Evolutionary conservation across 92 coral and sea anemone species (phyloP).

Genomic region (Paragorgia papillata): DNA sequence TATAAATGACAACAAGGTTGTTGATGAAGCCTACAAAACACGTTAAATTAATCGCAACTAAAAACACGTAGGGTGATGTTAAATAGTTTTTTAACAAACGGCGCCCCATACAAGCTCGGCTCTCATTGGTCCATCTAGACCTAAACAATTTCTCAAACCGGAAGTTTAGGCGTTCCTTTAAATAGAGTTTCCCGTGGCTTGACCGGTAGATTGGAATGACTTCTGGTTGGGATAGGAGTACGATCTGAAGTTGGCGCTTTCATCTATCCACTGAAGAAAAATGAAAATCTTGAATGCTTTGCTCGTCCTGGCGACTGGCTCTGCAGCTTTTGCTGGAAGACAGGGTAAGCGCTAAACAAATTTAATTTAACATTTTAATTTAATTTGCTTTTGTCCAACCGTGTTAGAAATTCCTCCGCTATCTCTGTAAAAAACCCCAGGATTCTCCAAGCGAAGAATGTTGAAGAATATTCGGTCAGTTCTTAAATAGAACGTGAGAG

Average conservation of each 20-base stretch:
- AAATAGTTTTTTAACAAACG: too few relatives aligned
- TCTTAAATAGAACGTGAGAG: too few relatives aligned
- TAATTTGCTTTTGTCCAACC: too few relatives aligned
- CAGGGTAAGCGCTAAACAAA: background rate
- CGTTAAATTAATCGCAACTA: too few relatives aligned
- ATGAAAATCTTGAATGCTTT: background rate
- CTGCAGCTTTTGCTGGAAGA: background rate
- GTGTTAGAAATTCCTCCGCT: too few relatives aligned
- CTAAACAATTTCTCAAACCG: background rate
- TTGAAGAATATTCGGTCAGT: background rate
- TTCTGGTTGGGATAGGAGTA: background rate
- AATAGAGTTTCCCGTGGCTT: background rate
- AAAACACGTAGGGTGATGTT: too few relatives aligned
- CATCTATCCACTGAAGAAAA: background rate
- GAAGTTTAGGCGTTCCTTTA: conserved; percentile 7
- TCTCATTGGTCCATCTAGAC: conserved; percentile 5
- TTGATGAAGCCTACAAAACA: too few relatives aligned
- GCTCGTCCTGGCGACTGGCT: background rate
- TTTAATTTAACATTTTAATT: too few relatives aligned
- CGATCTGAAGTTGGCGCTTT: background rate
- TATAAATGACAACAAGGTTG: too few relatives aligned
- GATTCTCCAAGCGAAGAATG: too few relatives aligned
- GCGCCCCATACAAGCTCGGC: background rate
- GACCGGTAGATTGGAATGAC: background rate
- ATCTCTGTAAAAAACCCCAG: too few relatives aligned